Evolutionary conservation across 2,797 vertebrate species (phyloP).

Genomic region (Chrosomus eos): DNA sequence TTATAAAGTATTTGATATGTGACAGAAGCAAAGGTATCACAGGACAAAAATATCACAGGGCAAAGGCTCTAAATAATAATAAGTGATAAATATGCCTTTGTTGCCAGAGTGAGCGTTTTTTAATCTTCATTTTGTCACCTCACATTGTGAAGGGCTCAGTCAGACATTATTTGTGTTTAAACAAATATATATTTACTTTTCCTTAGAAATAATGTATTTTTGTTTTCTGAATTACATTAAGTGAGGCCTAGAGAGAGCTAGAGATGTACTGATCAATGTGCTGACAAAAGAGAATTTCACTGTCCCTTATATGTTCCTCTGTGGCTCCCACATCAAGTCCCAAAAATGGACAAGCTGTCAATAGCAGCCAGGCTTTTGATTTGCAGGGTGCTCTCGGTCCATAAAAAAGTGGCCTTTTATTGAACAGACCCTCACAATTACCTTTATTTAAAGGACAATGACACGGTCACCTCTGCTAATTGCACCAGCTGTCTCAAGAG

Average conservation of each 20-base stretch:
- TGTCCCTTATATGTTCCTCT: conserved; percentile 11
- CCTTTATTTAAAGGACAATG: conserved; percentile 52
- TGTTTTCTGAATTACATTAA: conserved; percentile 39
- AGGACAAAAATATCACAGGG: neutral
- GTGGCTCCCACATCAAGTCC: conserved; percentile 19
- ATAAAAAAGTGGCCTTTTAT: conserved; percentile 46
- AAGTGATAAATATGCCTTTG: conserved; percentile 6
- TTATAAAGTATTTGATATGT: neutral
- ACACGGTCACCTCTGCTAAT: conserved; percentile 30
- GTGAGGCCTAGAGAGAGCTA: neutral
- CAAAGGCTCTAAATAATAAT: conserved; percentile 34
- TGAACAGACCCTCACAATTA: conserved; percentile 41
- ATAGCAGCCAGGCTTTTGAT: conserved; percentile 42
- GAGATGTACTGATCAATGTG: conserved; percentile 43
- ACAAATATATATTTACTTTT: conserved; percentile 24
- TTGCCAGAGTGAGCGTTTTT: conserved; percentile 1
- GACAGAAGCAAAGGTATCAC: neutral
- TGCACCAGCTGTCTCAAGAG: conserved; percentile 30
- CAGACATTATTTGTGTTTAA: neutral
- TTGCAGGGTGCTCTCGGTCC: conserved; percentile 17
- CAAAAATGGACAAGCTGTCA: conserved; percentile 47
- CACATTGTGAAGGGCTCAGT: neutral
- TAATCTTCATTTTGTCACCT: conserved; percentile 30
- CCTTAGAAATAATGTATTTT: conserved; percentile 39
- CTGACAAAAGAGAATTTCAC: conserved; percentile 41